Conservation (phyloP, 2,797 vertebrate genomes). For the Silurus lanzhouensis region DNA sequence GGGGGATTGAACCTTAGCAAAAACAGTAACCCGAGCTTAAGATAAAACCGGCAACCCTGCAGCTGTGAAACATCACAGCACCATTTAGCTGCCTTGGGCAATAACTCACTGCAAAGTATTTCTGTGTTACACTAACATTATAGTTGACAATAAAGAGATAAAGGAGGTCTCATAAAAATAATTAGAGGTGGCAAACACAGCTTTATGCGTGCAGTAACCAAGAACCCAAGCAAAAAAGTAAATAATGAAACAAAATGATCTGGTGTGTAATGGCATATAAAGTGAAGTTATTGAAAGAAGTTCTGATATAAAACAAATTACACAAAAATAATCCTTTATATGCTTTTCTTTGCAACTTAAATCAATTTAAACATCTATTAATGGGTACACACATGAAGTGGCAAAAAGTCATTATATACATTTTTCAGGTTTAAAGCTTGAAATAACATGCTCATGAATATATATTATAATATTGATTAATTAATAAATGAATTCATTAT, state of each 20-base stretch:
- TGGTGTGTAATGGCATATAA: neutral
- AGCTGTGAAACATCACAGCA: neutral
- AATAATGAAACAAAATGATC: neutral
- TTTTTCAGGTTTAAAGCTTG: neutral
- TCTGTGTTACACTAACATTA: neutral
- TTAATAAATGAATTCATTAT: no score
- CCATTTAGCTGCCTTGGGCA: slow-evolving; percentile 1
- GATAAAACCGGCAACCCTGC: neutral
- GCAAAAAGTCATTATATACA: neutral
- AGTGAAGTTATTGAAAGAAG: neutral
- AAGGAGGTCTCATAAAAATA: neutral
- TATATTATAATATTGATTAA: no score
- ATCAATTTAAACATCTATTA: neutral
- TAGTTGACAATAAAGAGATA: neutral
- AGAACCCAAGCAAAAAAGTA: neutral
- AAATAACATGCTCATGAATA: neutral
- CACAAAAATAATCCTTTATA: neutral
- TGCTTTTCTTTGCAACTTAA: neutral
- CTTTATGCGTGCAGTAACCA: neutral
- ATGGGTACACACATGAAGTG: neutral
- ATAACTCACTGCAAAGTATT: neutral
- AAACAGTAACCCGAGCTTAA: neutral
- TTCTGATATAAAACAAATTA: neutral
- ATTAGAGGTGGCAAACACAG: neutral
- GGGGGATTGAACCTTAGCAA: neutral